phyloP scores from a whole-genome alignment of 2,797 vertebrate species.

The Pangasius macronema region DNA sequence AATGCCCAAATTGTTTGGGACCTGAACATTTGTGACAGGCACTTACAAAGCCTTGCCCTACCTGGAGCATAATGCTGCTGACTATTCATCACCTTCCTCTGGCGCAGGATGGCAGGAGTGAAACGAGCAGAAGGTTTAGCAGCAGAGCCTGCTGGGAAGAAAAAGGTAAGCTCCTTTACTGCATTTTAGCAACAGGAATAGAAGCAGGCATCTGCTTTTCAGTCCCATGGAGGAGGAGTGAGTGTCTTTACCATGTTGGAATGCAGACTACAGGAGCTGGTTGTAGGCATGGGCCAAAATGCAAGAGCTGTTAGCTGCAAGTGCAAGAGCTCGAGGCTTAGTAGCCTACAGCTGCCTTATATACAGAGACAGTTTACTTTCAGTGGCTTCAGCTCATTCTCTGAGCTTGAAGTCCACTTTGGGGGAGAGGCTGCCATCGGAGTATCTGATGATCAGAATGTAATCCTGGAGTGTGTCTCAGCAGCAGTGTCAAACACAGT shows the following conservation, averaged over 20 bases:
- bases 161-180: background rate
- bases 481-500: background rate
- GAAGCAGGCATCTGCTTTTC: slow-evolving; percentile 20
- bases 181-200: slow-evolving; percentile 18
- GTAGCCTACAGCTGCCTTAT: background rate
- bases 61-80: slow-evolving; percentile 17
- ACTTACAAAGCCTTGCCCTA: slow-evolving; percentile 7
- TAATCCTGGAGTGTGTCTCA: background rate
- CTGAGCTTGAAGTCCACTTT: background rate
- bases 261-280: slow-evolving; percentile 7
- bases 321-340: slow-evolving; percentile 5
- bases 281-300: slow-evolving; percentile 6
- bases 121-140: slow-evolving; percentile 14
- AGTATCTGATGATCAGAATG: background rate
- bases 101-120: slow-evolving; percentile 2
- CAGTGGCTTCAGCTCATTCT: background rate
- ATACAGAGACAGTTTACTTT: background rate
- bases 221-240: background rate
- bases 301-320: slow-evolving; percentile 1
- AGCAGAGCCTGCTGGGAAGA: slow-evolving; percentile 13
- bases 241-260: background rate
- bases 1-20: background rate
- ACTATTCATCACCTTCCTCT: slow-evolving; percentile 24
- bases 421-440: background rate
- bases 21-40: background rate